phyloP scores from a whole-genome alignment of 2,888 invertebrate species.

The Synanthedon myopaeformis region DNA sequence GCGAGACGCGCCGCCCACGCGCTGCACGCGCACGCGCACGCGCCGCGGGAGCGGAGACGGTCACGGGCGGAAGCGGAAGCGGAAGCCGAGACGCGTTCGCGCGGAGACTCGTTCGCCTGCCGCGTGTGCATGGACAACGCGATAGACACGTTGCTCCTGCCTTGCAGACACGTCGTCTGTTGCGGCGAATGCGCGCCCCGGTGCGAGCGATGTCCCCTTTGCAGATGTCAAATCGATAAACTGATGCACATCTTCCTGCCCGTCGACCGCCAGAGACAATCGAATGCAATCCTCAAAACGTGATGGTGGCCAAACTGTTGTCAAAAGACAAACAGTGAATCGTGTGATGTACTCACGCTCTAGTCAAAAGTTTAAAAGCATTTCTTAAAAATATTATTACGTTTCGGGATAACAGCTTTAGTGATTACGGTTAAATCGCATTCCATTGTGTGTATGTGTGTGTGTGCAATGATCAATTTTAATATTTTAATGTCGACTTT shows the following conservation, averaged over 20 bases:
- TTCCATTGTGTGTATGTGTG: background rate
- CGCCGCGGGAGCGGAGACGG: constrained; percentile 16
- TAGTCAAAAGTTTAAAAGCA: constrained; percentile 36
- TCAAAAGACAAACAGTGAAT: constrained; percentile 19
- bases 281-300: constrained; percentile 46
- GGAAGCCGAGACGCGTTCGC: constrained; percentile 26
- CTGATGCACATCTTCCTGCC: constrained; percentile 79
- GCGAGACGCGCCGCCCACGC: constrained; percentile 81
- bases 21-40: constrained; percentile 40
- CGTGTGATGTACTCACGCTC: constrained; percentile 55
- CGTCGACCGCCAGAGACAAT: constrained; percentile 59
- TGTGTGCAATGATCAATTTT: no score
- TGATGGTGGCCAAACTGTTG: constrained; percentile 18
- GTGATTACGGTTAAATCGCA: background rate
- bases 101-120: constrained; percentile 76
- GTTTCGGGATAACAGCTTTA: background rate
- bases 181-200: constrained; percentile 81
- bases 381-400: background rate
- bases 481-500: no score
- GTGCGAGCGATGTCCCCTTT: constrained; percentile 81
- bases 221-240: constrained; percentile 77
- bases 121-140: constrained; percentile 89
- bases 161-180: constrained; percentile 89
- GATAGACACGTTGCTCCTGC: constrained; percentile 86
- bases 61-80: constrained; percentile 12